Conservation (phyloP, 2,113 vertebrate species). For the Scomber scombrus region DNA sequence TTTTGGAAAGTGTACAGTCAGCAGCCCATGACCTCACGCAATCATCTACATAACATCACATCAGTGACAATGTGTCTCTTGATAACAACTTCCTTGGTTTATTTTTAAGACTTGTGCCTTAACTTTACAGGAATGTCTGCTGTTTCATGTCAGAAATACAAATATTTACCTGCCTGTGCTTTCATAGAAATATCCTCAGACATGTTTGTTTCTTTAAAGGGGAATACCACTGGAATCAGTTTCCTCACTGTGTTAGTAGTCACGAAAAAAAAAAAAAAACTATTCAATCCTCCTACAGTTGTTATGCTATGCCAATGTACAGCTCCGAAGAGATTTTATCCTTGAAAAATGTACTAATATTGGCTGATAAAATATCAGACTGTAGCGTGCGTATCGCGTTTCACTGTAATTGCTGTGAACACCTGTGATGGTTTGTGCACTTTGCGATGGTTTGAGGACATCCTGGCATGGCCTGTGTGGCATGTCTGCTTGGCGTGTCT, state of each 20-base stretch:
- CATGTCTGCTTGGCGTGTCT: constrained; percentile 51
- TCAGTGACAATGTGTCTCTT: constrained; percentile 56
- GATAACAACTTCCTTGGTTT: constrained; percentile 56
- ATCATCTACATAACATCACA: constrained; percentile 45
- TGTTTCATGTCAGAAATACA: constrained; percentile 49
- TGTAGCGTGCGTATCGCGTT: constrained; percentile 32
- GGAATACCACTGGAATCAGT: constrained; percentile 12
- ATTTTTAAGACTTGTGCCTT: constrained; percentile 40
- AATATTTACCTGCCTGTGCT: constrained; percentile 60
- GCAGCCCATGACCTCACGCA: constrained; percentile 51
- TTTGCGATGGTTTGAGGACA: constrained; percentile 59
- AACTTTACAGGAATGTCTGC: constrained; percentile 25
- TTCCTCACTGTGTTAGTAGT: neutral
- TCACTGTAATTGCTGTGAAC: constrained; percentile 58
- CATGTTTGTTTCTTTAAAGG: constrained; percentile 49
- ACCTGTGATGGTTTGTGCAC: constrained; percentile 46
- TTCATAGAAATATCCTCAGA: constrained; percentile 39
- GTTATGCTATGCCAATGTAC: constrained; percentile 9
- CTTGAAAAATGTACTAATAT: neutral
- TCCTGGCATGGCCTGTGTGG: constrained; percentile 53
- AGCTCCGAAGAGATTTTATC: neutral
- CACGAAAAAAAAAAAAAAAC: neutral
- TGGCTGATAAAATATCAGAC: neutral
- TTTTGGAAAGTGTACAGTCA: constrained; percentile 61
- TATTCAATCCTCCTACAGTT: neutral